These are phyloP conservation scores for Sitta carolinensis DNA, from an alignment of 2,797 vertebrate genomes.

Conservation along the genomic window DNA sequence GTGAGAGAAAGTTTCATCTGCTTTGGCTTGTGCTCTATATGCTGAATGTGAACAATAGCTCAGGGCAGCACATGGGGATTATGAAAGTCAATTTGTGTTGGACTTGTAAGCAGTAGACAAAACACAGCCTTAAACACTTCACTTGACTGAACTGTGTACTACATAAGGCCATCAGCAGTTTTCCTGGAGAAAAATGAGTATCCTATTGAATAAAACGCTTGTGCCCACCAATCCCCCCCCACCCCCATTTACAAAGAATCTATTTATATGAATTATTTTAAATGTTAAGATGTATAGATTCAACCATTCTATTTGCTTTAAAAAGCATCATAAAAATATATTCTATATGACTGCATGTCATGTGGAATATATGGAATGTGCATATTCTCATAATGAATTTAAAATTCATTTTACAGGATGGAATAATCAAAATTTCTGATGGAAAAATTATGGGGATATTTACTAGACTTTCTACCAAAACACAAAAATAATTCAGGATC, in stretches of 20 bases:
- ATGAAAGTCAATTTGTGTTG: not conserved
- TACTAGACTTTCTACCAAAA: not conserved
- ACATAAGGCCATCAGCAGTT: not conserved
- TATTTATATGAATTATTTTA: not conserved
- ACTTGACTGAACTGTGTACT: not conserved
- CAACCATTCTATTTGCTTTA: not conserved
- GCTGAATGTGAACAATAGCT: not conserved
- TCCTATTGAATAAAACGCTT: not conserved
- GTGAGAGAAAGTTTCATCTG: not conserved
- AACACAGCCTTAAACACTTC: not conserved
- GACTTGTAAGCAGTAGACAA: not conserved
- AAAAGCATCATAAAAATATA: not conserved
- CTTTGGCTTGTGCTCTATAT: not conserved
- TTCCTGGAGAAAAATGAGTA: not conserved
- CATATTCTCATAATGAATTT: not conserved
- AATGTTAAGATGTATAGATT: not conserved
- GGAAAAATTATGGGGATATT: not conserved
- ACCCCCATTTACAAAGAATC: not conserved
- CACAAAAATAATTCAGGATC: not conserved
- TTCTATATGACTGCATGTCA: not conserved
- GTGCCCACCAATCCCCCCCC: accelerated
- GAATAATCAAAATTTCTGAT: not conserved
- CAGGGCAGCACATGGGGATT: not conserved
- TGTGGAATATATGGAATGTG: not conserved
- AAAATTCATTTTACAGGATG: not conserved